phyloP scores from a whole-genome alignment of 2,888 invertebrate genomes.

The Dynastes hyllus region DNA sequence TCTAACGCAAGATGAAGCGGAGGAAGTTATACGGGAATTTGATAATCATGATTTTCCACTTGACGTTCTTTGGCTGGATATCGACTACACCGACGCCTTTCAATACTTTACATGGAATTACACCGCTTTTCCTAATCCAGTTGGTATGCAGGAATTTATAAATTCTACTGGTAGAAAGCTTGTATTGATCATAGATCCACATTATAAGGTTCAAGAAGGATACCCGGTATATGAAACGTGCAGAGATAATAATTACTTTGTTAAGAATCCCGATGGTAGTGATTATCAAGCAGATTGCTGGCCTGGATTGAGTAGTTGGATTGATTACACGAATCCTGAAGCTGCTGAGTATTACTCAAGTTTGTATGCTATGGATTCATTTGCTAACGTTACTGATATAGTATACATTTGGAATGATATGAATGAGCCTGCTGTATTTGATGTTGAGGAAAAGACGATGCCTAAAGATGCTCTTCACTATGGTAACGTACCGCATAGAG shows the following conservation, averaged over 20 bases:
- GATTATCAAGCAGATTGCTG: conserved; percentile 83
- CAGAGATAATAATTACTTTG: conserved; percentile 83
- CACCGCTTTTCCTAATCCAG: conserved; percentile 87
- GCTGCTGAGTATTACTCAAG: conserved; percentile 87
- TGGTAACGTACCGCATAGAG: conserved; percentile 87
- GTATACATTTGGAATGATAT: conserved; percentile 98
- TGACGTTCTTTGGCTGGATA: conserved; percentile 98
- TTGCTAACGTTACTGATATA: conserved; percentile 81
- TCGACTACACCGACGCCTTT: conserved; percentile 96
- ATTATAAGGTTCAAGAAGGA: conserved; percentile 91
- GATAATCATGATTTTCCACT: conserved; percentile 93
- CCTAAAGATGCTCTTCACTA: conserved; percentile 75
- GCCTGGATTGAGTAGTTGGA: conserved; percentile 60
- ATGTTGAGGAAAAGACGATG: conserved; percentile 97
- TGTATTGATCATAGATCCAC: conserved; percentile 96
- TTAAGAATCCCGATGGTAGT: conserved; percentile 87
- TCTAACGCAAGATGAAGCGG: conserved; percentile 93
- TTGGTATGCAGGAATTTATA: conserved; percentile 90
- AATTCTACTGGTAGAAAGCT: conserved; percentile 90
- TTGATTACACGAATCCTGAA: conserved; percentile 92
- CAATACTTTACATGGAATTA: conserved; percentile 98
- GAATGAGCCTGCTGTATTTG: conserved; percentile 99
- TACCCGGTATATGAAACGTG: conserved; percentile 92
- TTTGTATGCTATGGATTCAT: conserved; percentile 71
- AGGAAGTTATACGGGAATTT: conserved; percentile 85